phyloP scores from a whole-genome alignment of 2,888 invertebrate genomes.

The Hemicrepidius hirtus region DNA sequence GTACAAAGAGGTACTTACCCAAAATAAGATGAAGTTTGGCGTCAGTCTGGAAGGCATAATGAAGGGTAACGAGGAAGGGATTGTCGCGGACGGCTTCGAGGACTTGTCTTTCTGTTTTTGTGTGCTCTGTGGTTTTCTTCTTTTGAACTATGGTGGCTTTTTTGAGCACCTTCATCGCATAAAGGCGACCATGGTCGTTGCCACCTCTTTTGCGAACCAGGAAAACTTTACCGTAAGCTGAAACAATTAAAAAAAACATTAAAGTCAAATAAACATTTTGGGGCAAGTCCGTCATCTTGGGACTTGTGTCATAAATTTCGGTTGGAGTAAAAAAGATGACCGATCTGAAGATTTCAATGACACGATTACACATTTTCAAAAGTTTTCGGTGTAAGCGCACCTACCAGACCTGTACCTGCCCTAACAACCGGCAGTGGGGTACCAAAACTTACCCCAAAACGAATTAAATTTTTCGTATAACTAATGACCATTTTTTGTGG shows the following conservation, averaged over 20 bases:
- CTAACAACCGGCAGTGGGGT: too few species aligned
- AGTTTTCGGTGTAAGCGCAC: too few species aligned
- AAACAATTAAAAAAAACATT: constrained; percentile 14
- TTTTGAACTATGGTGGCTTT: constrained; percentile 96
- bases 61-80: constrained; percentile 96
- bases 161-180: constrained; percentile 98
- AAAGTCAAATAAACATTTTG: not conserved
- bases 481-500: too few species aligned
- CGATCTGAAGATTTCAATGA: too few species aligned
- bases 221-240: constrained; percentile 97
- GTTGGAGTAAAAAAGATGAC: too few species aligned
- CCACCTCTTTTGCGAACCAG: constrained; percentile 94
- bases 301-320: too few species aligned
- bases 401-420: too few species aligned
- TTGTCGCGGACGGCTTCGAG: constrained; percentile 95
- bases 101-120: constrained; percentile 96
- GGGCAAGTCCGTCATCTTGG: too few species aligned
- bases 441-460: too few species aligned
- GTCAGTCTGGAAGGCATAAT: constrained; percentile 99
- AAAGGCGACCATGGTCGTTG: constrained; percentile 89
- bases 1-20: constrained; percentile 78
- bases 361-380: too few species aligned
- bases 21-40: constrained; percentile 97
- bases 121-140: constrained; percentile 97
- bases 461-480: too few species aligned